Conservation (phyloP, 2,797 vertebrate species). For the Diglossa cyanea region DNA sequence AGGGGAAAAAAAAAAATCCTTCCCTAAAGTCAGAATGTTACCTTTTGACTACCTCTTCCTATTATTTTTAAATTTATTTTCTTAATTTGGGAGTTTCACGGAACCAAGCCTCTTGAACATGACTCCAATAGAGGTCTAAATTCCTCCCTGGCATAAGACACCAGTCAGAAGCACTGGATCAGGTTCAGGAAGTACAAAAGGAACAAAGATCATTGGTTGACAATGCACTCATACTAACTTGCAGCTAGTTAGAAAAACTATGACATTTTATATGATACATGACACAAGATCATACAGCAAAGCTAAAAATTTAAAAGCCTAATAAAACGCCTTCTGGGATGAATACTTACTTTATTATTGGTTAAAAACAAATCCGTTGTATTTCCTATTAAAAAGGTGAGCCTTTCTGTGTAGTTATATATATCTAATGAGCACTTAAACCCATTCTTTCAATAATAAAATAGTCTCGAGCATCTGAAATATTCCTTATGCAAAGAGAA, state of each 20-base stretch:
- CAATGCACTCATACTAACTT: background rate
- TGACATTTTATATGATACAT: background rate
- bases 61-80: background rate
- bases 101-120: background rate
- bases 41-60: background rate
- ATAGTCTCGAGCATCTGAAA: background rate
- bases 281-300: background rate
- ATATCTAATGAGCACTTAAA: background rate
- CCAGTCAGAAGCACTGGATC: background rate
- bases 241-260: background rate
- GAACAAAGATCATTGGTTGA: background rate
- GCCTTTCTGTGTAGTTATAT: background rate
- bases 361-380: conserved; percentile 16
- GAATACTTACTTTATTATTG: background rate
- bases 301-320: conserved; percentile 33
- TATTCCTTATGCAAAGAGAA: background rate
- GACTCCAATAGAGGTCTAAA: background rate
- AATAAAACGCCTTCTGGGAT: conserved; percentile 18
- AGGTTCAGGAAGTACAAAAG: background rate
- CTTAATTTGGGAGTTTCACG: background rate
- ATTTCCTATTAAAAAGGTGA: background rate
- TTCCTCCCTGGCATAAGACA: background rate
- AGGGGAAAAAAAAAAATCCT: background rate
- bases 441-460: background rate
- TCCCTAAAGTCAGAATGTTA: background rate